Base-by-base conservation (phyloP, 92 coral and sea anemone species). In the Palythoa grandiflora region DNA sequence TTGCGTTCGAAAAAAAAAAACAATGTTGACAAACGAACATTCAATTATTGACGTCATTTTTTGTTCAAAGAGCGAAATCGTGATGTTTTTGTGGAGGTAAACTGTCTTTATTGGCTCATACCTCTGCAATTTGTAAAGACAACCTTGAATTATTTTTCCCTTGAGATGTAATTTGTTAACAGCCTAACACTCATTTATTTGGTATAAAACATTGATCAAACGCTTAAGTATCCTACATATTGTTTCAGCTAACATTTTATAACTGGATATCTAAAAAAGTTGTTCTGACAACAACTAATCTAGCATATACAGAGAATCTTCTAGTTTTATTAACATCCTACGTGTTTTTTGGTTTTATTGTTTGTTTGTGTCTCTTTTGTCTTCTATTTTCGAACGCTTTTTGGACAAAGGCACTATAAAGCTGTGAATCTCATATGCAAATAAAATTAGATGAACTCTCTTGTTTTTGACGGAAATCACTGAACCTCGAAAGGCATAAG, bases 291-390 rank as follows among this genome's bases (percentile, higher is more conserved):
- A 78, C 38, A 36, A 55, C 50, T 38, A n/a, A 77, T 20, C 54
- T 54, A 38, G 2, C 68, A 38, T 78, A 78, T 78, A 70, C 83
- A 78, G 55, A 78, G 55, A 78, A 37, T 15, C 55, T 78, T 48
- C 9, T 78, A 78, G 55, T 78, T 28, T 28, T 0, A 28, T 28
- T 28, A 28, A 28, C 28, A 28, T 28, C 28, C 28, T 28, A 28
- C 37, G 38, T 68, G 8, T 3, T 52, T 35, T 52, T 78, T n/a
- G 6, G 68, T 55, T 55, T 39, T 37, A 63, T 19, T 17, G 44
- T 28, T 36, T 36, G 66, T 16, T 78, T 57, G 9, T 78, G 38
- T 47, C 59, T 19, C 40, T 63, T 78, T 78, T 78, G 83, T 57
- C 15, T n/a, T 78, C 51, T 54, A n/a, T 78, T 57, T 57, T 57